Base-by-base conservation (phyloP, 2,113 vertebrate species). In the Hydrochoerus hydrochaeris region DNA sequence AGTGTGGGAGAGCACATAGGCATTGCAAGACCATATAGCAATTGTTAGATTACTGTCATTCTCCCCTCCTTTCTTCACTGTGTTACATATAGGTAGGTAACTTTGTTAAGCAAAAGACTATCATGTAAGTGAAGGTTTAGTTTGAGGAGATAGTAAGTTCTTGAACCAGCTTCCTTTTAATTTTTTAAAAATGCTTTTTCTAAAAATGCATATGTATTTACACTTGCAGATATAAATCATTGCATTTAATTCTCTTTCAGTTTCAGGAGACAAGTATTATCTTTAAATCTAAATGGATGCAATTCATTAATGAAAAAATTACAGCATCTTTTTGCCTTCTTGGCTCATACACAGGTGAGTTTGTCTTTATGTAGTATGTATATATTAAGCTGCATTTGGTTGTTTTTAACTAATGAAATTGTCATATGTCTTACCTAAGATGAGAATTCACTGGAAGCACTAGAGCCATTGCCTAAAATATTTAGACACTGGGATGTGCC, bases 271-370 rank as follows among this genome's bases (percentile, higher is more conserved):
- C 99, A 99, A 77, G 99, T 99, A 93, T 98, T 99, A 96, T 99
- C 99, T 44, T 98, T 99, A 96, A 99, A 99, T 98, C 97, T 99
- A 90, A 99, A 99, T 90, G 98, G 99, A 0, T 99, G 99, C 96
- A 99, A 99, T 98, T 99, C 98, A 24, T 97, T 99, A 91, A 99
- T 99, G 99, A 99, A 99, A 98, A 99, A 99, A 97, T 98, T 99
- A 41, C 99, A 99, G 98, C 99, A 99, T 96, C 99, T 99, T 32
- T 99, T 99, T 98, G 99, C 99, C 0, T 99, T 99, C 98, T 98
- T 99, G 97, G 99, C 99, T 63, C 99, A 99, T 98, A 99, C 99
- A 78, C 99, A 99, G 99, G 99, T 99, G 97, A 97, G 97, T 98
- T 6, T 92, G 16, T 82, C 7, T 95, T 26, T 90, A 4, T 71